Percentiles rank a stretch among this genome's conserved stretches.
phyloP scores from a whole-genome alignment of 2,888 invertebrate species.

The Orthosia gothica region DNA sequence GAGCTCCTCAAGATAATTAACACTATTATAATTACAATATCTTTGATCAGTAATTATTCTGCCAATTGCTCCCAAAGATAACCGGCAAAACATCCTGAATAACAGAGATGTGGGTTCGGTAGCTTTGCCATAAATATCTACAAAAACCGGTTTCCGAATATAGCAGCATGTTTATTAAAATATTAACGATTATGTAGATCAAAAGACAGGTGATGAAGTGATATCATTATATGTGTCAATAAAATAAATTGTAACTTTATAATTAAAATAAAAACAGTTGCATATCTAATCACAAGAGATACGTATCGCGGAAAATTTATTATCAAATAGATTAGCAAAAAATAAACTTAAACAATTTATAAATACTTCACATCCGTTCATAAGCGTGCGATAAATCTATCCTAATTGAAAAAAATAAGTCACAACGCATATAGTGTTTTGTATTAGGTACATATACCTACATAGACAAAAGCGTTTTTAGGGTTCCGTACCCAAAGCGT shows the following conservation, averaged over 20 bases:
- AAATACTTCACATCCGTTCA: slow-evolving; percentile 1
- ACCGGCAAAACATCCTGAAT: neutral
- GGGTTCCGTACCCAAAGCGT: no score
- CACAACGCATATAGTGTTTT: no score
- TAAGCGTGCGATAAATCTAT: slow-evolving; percentile 5
- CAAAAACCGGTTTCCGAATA: neutral
- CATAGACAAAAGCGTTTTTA: no score
- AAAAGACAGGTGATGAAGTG: slow-evolving; percentile 1
- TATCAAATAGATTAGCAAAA: slow-evolving; percentile 32
- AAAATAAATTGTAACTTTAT: slow-evolving; percentile 12
- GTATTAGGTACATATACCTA: no score
- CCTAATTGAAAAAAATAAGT: neutral
- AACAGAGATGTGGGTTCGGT: neutral
- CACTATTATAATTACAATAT: slow-evolving; percentile 7
- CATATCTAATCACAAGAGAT: slow-evolving; percentile 52
- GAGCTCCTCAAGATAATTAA: no score
- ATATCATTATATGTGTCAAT: slow-evolving; percentile 26
- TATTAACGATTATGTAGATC: slow-evolving; percentile 3
- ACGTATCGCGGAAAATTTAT: slow-evolving; percentile 50
- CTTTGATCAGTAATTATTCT: slow-evolving; percentile 20
- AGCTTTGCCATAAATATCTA: neutral
- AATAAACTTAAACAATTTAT: slow-evolving; percentile 1
- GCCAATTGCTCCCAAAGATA: neutral
- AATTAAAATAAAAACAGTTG: slow-evolving; percentile 43
- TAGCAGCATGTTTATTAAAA: neutral